Base-by-base conservation (phyloP, 2,888 invertebrate genomes). In the Cyclophora punctaria region DNA sequence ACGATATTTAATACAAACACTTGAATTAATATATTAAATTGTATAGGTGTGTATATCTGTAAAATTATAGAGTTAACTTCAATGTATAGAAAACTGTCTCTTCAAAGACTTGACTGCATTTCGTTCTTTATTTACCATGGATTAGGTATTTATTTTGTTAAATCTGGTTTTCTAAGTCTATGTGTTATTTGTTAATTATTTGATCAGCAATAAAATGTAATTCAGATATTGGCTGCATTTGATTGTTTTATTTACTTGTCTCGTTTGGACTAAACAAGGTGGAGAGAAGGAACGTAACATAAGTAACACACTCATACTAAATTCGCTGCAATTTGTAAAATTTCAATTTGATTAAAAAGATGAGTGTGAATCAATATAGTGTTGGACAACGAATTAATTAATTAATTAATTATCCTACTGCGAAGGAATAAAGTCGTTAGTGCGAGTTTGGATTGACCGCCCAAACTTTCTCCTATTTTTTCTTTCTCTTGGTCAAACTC, bases 101-200 rank as follows among this genome's bases (percentile, higher is more conserved):
- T 70, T 66, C 67, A 66, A 66, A 62, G 20, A 61, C 59, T 67
- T 62, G 75, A 78, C 71, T 78, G 77, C 78, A 77, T 80, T 78
- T 78, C 75, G 56, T 55, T 70, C 75, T 64, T 71, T 64, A 70
- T 77, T 75, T 80, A 82, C 79, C 76, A 63, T 75, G 86, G 81
- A 82, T 79, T 76, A 81, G 86, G 85, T 87, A 86, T 87, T 87
- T 87, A 86, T 87, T 84, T 83, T 83, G 83, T 87, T 87, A 72
- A 78, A 73, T 73, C 80, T 82, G 86, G 82, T 84, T 83, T 20
- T 5, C 74, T 81, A 79, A 85, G 82, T 84, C 80, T 85, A 82
- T 75, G 75, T 82, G 81, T 84, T 84, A 78, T 80, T 83, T 85
- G 86, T 85, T 85, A 81, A 77, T 71, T 58, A 77, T 78, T 80